Conservation (phyloP, 2,113 vertebrate genomes). For the Tachuris rubrigastra region DNA sequence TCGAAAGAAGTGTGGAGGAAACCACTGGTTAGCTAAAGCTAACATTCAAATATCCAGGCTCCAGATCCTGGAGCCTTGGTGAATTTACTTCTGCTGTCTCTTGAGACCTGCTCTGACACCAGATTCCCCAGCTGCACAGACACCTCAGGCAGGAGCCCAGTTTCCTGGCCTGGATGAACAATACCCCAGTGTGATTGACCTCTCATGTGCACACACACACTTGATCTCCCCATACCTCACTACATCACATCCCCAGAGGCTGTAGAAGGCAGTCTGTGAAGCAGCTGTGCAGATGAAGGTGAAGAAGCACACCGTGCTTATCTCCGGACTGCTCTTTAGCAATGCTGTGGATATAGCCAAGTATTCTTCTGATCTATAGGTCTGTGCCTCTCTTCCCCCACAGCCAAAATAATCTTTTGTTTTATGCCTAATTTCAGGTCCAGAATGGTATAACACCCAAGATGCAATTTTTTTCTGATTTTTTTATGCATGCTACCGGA, state of each 20-base stretch:
- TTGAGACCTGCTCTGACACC: not conserved
- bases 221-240: not conserved
- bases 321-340: not conserved
- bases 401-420: not conserved
- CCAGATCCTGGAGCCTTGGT: not conserved
- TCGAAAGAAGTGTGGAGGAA: not conserved
- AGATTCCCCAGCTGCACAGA: not conserved
- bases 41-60: not conserved
- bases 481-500: not conserved
- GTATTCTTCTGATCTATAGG: not conserved
- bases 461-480: not conserved
- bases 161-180: not conserved
- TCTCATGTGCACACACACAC: fast-evolving
- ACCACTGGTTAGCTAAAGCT: not conserved
- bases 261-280: not conserved
- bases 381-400: not conserved
- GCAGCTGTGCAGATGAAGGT: not conserved
- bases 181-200: fast-evolving
- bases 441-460: not conserved
- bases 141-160: not conserved
- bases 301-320: not conserved
- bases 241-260: not conserved
- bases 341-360: not conserved
- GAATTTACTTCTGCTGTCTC: not conserved
- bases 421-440: not conserved